Base-by-base conservation (phyloP, 1,140 invertebrate species). In the Subanguina moxae region DNA sequence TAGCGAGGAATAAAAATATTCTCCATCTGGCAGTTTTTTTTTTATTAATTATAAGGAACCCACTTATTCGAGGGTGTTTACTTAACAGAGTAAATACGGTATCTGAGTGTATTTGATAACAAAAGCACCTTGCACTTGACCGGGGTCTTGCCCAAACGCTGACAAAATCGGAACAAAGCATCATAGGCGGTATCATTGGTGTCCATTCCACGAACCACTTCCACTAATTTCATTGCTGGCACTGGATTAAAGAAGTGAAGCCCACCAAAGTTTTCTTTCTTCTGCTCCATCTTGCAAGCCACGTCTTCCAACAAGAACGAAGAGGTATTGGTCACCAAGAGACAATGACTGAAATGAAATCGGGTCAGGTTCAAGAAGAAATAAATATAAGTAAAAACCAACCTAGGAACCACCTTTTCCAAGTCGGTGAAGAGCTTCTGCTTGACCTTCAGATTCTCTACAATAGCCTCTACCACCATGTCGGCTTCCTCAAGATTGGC, bases 181-280 rank as follows among this genome's bases (percentile, higher is more conserved):
- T 89, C 82, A 80, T 88, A 90, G 0, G 90, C 91, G 48, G 87
- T 88, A 66, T 91, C 88, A 1, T 87, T 89, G 19, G 90, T 92
- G 30, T 65, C 68, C 15, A 28, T 27, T 25, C 71, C 72, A 15
- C 72, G 59, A 62, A 74, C 71, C 65, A 87, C 85, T 85, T 93
- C 91, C 8, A 94, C 83, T 0, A 94, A 84, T 80, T 91, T 91
- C 91, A 94, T 93, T 28, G 93, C 87, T 0, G 91, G 90, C 1
- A 91, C 92, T 13, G 92, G 92, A 84, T 93, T 93, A 84, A 94
- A 94, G 83, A 93, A 94, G 84, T 94, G 91, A 13, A 93, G 85
- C 8, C 91, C 91, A 57, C 88, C 90, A 84, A 91, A 91, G 71
- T 85, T 81, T 71, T 88, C 86, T 25, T 38, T 67, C 70, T 83